phyloP scores from a whole-genome alignment of 2,888 invertebrate genomes.

The Galerucella calmariensis region DNA sequence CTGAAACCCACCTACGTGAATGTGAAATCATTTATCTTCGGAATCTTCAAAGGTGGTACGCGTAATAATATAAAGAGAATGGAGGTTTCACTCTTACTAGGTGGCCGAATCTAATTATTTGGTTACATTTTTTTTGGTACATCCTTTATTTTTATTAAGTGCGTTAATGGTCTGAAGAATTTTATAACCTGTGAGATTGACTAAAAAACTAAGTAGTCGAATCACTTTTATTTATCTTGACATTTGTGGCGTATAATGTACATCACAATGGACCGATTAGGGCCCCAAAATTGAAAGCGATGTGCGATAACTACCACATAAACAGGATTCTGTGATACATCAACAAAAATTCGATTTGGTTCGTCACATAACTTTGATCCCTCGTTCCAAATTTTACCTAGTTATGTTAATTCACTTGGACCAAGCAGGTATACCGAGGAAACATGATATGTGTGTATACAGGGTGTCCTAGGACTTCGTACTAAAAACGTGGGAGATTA shows the following conservation, averaged over 20 bases:
- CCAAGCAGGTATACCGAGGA: not conserved
- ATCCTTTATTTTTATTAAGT: not conserved
- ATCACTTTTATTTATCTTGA: not conserved
- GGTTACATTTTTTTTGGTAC: not conserved
- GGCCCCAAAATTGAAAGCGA: not conserved
- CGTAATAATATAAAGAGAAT: slow-evolving; percentile 11
- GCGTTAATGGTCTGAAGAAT: not conserved
- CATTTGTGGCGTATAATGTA: not conserved
- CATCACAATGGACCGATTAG: slow-evolving; percentile 1
- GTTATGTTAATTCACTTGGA: not conserved
- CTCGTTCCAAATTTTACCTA: not conserved
- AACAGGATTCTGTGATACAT: slow-evolving; percentile 1
- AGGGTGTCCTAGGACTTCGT: too few relatives aligned
- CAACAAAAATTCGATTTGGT: slow-evolving; percentile 1
- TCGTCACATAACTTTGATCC: not conserved
- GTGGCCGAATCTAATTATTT: not conserved
- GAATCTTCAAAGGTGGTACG: slow-evolving; percentile 23
- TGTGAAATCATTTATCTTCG: slow-evolving; percentile 32
- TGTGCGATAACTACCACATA: not conserved
- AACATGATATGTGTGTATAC: not conserved
- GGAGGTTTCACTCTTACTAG: slow-evolving; percentile 1
- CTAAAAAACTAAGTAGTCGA: not conserved
- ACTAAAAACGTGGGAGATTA: too few relatives aligned
- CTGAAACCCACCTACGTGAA: slow-evolving; percentile 25
- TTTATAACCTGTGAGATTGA: not conserved